Base-by-base conservation (phyloP, 1,140 invertebrate species). In the Drosophila auraria region DNA sequence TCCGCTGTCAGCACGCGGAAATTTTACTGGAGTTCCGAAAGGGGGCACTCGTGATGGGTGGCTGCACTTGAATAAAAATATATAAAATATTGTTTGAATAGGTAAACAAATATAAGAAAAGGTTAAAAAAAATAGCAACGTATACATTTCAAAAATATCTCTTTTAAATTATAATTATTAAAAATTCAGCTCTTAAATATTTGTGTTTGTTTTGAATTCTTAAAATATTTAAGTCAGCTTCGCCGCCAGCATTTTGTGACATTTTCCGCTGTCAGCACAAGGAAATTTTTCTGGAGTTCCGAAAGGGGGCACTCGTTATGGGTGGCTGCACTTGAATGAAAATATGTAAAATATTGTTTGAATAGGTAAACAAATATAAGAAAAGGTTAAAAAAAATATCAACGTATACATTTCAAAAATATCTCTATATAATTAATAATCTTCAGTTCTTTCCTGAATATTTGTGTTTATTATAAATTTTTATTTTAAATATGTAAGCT, bases 211-310 rank as follows among this genome's bases (percentile, higher is more conserved):
- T n/a, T n/a, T n/a, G n/a, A n/a, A n/a, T n/a, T n/a, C n/a, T n/a
- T n/a, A n/a, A n/a, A n/a, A n/a, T n/a, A n/a, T n/a, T n/a, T n/a
- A 78, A 82, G 57, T 78, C 80, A 78, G 60, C 68, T 60, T 17
- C 33, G 20, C 33, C 44, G 66, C 49, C 72, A 84, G 78, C 75
- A 65, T 69, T 76, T 80, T 80, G 40, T 76, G 71, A 80, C 82
- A 80, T 77, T 80, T 84, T 83, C 49, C 61, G 62, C 71, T 82
- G 79, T 75, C 78, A 78, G 68, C 75, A 50, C 25, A 50, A 54
- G 59, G 44, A 63, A 59, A 51, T 53, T 44, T 70, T 56, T 17
- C 36, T 64, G 30, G 30, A 53, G 27, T 51, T 54, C 5, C 25
- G 11, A 11, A 12, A n/a, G 23, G 23, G 36, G 36, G 12, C 4